These are phyloP conservation scores for Argopecten irradians DNA, from an alignment of 1,140 invertebrate genomes.

Conservation along the genomic window DNA sequence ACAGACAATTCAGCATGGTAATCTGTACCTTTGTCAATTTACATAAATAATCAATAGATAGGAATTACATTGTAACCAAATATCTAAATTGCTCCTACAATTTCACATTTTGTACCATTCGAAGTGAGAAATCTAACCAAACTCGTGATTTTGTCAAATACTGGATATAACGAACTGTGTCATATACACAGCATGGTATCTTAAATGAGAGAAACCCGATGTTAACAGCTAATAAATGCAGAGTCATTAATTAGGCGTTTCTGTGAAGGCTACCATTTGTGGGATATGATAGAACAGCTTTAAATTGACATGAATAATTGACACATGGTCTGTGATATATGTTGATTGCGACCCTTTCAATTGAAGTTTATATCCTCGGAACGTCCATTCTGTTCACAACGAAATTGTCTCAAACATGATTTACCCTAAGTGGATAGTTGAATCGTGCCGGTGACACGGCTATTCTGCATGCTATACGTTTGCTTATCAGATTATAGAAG, in stretches of 20 bases:
- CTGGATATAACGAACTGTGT: too few relatives aligned
- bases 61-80: too few relatives aligned
- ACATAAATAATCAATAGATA: too few relatives aligned
- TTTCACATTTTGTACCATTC: too few relatives aligned
- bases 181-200: too few relatives aligned
- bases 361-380: neutral
- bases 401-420: neutral
- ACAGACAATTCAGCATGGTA: too few relatives aligned
- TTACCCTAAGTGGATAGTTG: neutral
- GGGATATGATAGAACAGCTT: neutral
- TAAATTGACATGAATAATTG: neutral
- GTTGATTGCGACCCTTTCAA: neutral
- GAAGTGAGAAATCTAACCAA: too few relatives aligned
- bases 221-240: constrained; percentile 2
- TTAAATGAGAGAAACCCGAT: too few relatives aligned
- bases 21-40: too few relatives aligned
- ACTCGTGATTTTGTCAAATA: too few relatives aligned
- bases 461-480: neutral
- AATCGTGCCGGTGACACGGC: neutral
- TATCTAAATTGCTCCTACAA: too few relatives aligned
- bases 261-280: neutral
- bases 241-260: neutral
- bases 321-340: neutral
- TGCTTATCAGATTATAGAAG: constrained; percentile 15
- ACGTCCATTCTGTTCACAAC: neutral